phyloP scores from a whole-genome alignment of 2,113 vertebrate genomes.

The Hemiprocne comata region DNA sequence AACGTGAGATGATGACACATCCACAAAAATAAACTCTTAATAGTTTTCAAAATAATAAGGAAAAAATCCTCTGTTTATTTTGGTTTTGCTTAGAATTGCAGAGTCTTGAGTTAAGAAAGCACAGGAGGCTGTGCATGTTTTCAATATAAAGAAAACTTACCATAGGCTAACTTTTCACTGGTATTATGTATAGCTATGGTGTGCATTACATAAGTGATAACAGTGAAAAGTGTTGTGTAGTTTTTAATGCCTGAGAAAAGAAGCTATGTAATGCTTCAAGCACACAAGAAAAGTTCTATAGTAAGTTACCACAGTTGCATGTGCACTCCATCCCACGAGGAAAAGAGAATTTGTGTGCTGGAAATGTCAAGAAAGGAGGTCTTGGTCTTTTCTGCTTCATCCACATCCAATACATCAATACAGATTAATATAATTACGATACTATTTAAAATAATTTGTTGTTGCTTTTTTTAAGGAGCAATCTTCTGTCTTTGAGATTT shows the following conservation, averaged over 20 bases:
- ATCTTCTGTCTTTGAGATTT: background rate
- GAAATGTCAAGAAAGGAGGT: background rate
- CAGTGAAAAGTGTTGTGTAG: no score
- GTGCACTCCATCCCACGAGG: background rate
- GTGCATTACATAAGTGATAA: background rate
- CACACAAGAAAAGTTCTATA: no score
- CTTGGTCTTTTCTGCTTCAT: background rate
- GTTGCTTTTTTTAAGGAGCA: background rate
- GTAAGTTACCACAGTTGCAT: accelerated
- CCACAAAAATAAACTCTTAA: background rate
- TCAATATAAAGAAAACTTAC: background rate
- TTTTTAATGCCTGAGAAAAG: background rate
- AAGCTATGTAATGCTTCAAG: accelerated
- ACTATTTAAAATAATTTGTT: accelerated
- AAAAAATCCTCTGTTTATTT: background rate
- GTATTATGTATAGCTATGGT: background rate
- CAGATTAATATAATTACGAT: accelerated
- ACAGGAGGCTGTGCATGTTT: background rate
- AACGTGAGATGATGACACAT: background rate
- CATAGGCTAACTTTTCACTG: background rate
- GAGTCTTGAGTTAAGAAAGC: background rate
- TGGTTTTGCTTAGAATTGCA: background rate
- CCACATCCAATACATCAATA: accelerated
- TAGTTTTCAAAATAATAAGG: background rate
- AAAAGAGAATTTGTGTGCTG: background rate